These are phyloP conservation scores for Paguma larvata DNA, from an alignment of 2,797 vertebrate species.

Conservation along the genomic window DNA sequence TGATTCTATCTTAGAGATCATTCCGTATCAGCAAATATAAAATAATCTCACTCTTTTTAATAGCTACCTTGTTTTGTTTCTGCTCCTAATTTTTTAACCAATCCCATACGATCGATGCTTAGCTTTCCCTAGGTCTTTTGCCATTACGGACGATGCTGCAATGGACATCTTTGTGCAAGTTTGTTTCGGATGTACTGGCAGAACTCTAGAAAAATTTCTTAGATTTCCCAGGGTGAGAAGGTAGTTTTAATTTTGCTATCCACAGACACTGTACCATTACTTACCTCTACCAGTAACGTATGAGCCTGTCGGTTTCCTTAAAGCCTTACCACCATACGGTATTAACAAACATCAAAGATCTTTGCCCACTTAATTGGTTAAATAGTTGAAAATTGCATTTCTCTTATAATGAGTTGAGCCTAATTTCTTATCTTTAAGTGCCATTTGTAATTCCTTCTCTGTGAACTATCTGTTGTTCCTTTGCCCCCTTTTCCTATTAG, in stretches of 20 bases:
- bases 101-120: neutral
- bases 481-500: neutral
- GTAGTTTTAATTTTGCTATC: conserved; percentile 20
- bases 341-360: neutral
- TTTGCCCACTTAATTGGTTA: neutral
- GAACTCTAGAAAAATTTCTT: neutral
- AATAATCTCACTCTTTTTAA: neutral
- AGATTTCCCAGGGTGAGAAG: neutral
- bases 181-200: neutral
- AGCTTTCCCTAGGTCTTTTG: neutral
- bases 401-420: neutral
- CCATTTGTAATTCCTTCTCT: conserved; percentile 28
- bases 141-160: neutral
- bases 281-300: neutral
- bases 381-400: neutral
- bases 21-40: neutral
- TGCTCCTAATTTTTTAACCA: conserved; percentile 48
- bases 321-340: neutral
- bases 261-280: neutral
- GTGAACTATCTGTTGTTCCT: neutral
- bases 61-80: conserved; percentile 49
- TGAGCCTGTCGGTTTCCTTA: neutral
- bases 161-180: neutral
- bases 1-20: neutral
- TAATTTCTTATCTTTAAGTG: neutral